phyloP scores from a whole-genome alignment of 2,888 invertebrate species.

The Piscicola geometra region DNA sequence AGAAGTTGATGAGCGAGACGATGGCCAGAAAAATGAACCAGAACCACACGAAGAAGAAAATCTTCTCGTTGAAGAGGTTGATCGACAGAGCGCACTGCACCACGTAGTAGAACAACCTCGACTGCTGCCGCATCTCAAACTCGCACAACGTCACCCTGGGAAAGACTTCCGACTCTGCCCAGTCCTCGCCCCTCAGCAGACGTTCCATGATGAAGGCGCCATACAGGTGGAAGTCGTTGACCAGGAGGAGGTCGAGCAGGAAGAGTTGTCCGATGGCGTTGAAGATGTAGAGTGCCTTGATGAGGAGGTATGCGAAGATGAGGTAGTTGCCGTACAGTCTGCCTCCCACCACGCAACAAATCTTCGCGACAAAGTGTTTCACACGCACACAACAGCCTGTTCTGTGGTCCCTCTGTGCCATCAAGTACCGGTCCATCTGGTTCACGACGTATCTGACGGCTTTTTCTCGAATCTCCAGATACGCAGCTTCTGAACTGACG shows the following conservation, averaged over 20 bases:
- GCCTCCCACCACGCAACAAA: constrained; percentile 55
- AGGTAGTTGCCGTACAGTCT: constrained; percentile 58
- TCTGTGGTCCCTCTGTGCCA: constrained; percentile 56
- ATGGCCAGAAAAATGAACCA: constrained; percentile 46
- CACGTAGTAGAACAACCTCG: constrained; percentile 44
- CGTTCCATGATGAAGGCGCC: constrained; percentile 58
- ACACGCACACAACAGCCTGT: constrained; percentile 53
- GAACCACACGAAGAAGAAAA: constrained; percentile 48
- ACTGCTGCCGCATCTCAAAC: constrained; percentile 51
- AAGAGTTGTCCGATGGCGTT: constrained; percentile 58
- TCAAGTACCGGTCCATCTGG: constrained; percentile 58
- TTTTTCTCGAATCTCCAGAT: constrained; percentile 45
- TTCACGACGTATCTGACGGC: constrained; percentile 57
- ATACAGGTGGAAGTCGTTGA: constrained; percentile 55
- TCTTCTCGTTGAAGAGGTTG: constrained; percentile 48
- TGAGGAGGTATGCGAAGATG: constrained; percentile 57
- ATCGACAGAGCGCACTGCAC: constrained; percentile 47
- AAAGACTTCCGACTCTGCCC: constrained; percentile 53
- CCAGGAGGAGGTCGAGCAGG: constrained; percentile 58
- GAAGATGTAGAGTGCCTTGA: constrained; percentile 56
- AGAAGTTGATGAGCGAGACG: constrained; percentile 44
- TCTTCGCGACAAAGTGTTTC: constrained; percentile 54
- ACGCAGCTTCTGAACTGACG: constrained; percentile 45
- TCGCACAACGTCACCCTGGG: constrained; percentile 56
- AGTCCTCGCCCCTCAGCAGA: constrained; percentile 54